phyloP scores from a whole-genome alignment of 2,113 vertebrate species.

The Caloenas nicobarica region DNA sequence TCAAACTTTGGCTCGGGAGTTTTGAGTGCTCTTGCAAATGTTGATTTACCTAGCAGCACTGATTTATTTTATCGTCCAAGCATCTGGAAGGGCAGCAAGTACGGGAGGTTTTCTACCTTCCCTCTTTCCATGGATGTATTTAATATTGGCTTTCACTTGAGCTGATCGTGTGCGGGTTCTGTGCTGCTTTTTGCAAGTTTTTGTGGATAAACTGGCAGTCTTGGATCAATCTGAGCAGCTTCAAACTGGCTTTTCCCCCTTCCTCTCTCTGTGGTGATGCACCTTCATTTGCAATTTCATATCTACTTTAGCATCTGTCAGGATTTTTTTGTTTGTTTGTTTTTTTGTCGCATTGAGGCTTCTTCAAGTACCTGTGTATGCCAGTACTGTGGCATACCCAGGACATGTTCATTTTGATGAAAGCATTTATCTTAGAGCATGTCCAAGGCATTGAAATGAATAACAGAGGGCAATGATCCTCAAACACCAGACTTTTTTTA shows the following conservation, averaged over 20 bases:
- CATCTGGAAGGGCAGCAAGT: not conserved
- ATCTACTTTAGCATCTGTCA: slow-evolving; percentile 15
- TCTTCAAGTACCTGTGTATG: not conserved
- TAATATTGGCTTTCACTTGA: slow-evolving; percentile 26
- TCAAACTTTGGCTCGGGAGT: slow-evolving; percentile 18
- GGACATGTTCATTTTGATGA: not conserved
- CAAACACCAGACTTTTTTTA: not conserved
- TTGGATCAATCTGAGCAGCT: slow-evolving; percentile 45
- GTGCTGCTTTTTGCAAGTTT: slow-evolving; percentile 34
- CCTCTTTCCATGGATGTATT: not conserved
- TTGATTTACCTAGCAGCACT: slow-evolving; percentile 10
- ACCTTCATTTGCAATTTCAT: slow-evolving; percentile 45
- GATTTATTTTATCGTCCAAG: slow-evolving; percentile 2
- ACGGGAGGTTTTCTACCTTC: slow-evolving; percentile 14
- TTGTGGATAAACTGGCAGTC: slow-evolving; percentile 17
- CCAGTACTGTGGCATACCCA: not conserved
- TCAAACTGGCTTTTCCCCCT: slow-evolving; percentile 32
- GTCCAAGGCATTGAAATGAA: slow-evolving; percentile 7
- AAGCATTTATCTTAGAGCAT: not conserved
- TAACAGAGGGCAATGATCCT: not conserved
- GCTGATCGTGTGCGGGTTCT: slow-evolving; percentile 18
- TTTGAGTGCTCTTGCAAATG: slow-evolving; percentile 3
- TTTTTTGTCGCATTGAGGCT: not conserved
- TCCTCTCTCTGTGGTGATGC: slow-evolving; percentile 4
- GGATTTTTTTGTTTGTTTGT: not conserved